Percentiles rank a stretch among this genome's conserved stretches.
phyloP scores from a whole-genome alignment of 2,797 vertebrate species.

The Lates japonicus region DNA sequence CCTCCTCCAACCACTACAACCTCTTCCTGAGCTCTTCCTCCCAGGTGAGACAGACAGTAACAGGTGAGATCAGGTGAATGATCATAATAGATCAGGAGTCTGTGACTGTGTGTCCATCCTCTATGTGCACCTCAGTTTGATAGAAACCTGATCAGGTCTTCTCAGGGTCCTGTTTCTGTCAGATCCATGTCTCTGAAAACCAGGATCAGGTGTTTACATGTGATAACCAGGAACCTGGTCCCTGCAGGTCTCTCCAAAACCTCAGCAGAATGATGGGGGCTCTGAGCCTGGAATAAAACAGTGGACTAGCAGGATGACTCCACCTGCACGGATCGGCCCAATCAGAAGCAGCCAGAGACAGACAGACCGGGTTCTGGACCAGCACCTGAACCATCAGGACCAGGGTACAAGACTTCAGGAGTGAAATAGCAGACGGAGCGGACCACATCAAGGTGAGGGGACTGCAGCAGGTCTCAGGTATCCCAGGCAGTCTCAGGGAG shows the following conservation, averaged over 20 bases:
- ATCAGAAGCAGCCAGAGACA: constrained; percentile 4
- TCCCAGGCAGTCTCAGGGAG: no score
- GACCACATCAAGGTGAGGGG: constrained; percentile 36
- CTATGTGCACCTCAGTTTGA: no score
- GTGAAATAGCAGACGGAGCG: neutral
- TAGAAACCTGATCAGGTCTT: no score
- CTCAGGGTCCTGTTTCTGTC: no score
- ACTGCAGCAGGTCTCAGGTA: no score
- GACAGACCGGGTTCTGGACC: neutral
- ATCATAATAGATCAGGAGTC: no score
- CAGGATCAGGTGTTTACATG: no score
- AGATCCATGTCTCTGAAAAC: no score
- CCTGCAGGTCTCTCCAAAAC: constrained; percentile 31
- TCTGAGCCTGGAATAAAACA: constrained; percentile 44
- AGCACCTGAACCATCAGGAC: neutral
- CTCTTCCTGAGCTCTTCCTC: constrained; percentile 52
- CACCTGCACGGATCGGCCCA: neutral
- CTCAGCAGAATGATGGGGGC: constrained; percentile 48
- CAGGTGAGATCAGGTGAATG: no score
- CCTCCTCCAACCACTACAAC: constrained; percentile 30
- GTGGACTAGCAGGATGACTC: neutral
- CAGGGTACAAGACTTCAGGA: neutral
- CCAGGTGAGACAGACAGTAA: constrained; percentile 52
- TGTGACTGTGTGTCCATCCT: no score
- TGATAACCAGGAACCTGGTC: neutral